Evolutionary conservation across 2,113 vertebrate species (phyloP).

Genomic region (Agapornis roseicollis): DNA sequence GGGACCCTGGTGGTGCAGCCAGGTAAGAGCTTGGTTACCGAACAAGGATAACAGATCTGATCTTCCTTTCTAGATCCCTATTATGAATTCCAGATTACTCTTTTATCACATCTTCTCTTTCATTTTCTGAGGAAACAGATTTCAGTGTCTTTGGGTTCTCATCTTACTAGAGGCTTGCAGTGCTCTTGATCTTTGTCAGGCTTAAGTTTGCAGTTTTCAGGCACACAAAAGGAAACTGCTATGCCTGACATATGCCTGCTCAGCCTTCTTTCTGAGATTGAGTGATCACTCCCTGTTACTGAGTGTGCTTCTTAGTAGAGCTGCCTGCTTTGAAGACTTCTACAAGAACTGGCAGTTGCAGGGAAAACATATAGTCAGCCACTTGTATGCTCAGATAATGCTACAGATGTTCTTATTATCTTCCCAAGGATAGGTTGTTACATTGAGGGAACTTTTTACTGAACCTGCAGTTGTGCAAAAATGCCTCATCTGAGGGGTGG

Average conservation of each 20-base stretch:
- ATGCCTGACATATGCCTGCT: too few relatives aligned
- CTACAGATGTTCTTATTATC: background rate
- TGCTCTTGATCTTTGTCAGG: background rate
- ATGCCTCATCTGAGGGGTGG: background rate
- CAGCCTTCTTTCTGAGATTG: background rate
- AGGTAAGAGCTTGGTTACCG: background rate
- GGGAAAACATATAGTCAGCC: background rate
- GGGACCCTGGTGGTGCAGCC: rapidly evolving
- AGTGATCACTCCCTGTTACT: background rate
- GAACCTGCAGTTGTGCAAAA: background rate
- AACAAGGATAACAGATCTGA: background rate
- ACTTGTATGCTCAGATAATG: background rate
- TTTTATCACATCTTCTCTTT: background rate
- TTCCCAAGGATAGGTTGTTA: background rate
- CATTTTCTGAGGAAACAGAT: background rate
- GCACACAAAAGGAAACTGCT: background rate
- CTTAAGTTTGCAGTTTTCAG: background rate
- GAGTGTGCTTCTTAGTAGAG: background rate
- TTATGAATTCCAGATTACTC: background rate
- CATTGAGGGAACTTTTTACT: background rate
- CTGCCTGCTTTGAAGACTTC: background rate
- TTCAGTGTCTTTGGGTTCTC: background rate
- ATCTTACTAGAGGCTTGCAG: background rate
- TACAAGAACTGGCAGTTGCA: background rate
- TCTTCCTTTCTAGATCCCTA: background rate